Evolutionary conservation across 2,113 vertebrate species (phyloP).

Genomic region (Gila orcuttii): DNA sequence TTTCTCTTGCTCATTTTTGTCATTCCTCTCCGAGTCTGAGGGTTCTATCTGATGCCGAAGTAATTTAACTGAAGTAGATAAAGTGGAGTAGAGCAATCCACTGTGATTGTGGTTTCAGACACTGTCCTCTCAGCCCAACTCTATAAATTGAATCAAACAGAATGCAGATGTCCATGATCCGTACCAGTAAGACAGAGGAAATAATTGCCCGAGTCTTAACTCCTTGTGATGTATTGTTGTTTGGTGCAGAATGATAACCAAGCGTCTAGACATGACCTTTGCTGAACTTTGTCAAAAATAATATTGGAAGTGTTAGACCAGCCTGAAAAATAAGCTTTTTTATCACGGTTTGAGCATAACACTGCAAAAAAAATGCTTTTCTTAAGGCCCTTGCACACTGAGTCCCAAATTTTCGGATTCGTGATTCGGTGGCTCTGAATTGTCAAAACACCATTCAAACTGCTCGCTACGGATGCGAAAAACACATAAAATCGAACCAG

Average conservation of each 20-base stretch:
- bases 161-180: conserved; percentile 40
- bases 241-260: background rate
- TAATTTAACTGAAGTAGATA: conserved; percentile 27
- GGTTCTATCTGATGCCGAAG: conserved; percentile 6
- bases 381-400: no score
- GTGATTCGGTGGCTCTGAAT: no score
- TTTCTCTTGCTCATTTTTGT: conserved; percentile 14
- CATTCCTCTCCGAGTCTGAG: background rate
- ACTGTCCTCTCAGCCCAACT: background rate
- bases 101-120: background rate
- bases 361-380: no score
- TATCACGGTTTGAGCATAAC: no score
- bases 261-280: background rate
- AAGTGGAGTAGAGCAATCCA: background rate
- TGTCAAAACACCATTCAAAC: no score
- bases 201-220: conserved; percentile 53
- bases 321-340: no score
- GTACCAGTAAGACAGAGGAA: conserved; percentile 40
- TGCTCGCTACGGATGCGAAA: no score
- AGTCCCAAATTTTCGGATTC: no score
- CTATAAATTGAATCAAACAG: background rate
- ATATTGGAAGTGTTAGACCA: no score
- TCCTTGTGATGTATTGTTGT: conserved; percentile 13
- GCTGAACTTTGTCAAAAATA: background rate
- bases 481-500: no score